phyloP scores from a whole-genome alignment of 2,113 vertebrate species.

The Lepidothrix coronata region DNA sequence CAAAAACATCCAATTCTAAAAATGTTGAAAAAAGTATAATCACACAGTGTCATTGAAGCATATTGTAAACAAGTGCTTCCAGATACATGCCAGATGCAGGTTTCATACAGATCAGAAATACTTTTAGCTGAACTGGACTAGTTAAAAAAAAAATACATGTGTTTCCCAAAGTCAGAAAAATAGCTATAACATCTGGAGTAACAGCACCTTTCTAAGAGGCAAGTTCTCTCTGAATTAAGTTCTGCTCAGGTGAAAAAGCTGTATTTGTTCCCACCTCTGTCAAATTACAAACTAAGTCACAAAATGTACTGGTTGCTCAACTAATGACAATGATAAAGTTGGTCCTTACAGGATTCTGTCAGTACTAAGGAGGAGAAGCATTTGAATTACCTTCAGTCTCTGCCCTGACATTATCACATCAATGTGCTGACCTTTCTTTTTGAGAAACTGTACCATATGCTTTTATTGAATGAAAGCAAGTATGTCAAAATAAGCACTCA shows the following conservation, averaged over 20 bases:
- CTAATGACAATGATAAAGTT: background rate
- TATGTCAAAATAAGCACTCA: background rate
- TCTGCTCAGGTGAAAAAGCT: background rate
- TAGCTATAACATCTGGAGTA: background rate
- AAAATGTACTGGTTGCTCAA: background rate
- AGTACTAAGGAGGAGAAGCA: background rate
- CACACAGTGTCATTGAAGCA: fast-evolving
- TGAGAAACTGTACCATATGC: background rate
- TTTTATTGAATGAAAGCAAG: background rate
- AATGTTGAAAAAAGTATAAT: background rate
- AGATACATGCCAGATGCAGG: background rate
- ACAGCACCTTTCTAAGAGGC: background rate
- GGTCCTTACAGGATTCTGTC: background rate
- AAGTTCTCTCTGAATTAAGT: background rate
- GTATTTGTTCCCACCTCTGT: background rate
- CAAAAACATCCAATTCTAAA: background rate
- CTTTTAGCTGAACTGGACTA: background rate
- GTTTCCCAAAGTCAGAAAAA: background rate
- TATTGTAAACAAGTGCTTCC: background rate
- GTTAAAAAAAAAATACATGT: background rate
- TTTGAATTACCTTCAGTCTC: background rate
- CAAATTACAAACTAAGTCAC: background rate
- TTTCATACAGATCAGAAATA: background rate
- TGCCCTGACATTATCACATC: background rate
- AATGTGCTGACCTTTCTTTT: background rate